A percentile compares a stretch with the other conserved stretches of the same genome.
Evolutionary conservation across 2,797 vertebrate genomes (phyloP).

Genomic region (Spheniscus humboldti): DNA sequence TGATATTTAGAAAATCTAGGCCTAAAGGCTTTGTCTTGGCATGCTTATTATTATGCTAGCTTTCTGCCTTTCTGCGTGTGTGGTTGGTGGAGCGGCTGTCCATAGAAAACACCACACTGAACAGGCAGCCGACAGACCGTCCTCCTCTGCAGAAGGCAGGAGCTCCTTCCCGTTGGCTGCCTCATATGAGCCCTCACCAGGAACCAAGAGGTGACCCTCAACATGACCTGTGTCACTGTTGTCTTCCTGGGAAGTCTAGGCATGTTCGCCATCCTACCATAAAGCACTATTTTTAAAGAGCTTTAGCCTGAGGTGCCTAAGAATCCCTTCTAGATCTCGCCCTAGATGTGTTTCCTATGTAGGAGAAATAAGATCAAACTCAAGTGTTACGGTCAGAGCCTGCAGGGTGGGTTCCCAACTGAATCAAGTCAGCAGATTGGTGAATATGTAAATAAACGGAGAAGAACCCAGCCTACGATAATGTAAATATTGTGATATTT

Average conservation of each 20-base stretch:
- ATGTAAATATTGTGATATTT: not conserved
- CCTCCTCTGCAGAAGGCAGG: not conserved
- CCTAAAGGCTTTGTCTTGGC: not conserved
- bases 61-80: not conserved
- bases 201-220: not conserved
- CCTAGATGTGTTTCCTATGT: not conserved
- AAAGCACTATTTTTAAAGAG: not conserved
- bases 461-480: not conserved
- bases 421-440: not conserved
- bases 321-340: not conserved
- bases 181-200: not conserved
- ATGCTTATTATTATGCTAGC: fast-evolving
- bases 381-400: not conserved
- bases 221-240: too few relatives aligned
- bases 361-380: not conserved
- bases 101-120: not conserved
- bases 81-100: fast-evolving
- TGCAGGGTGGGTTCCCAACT: not conserved
- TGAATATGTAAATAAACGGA: not conserved
- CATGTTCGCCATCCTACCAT: not conserved
- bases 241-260: not conserved
- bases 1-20: not conserved
- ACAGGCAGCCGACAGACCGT: fast-evolving
- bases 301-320: not conserved
- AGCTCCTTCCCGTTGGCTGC: not conserved